Conservation (phyloP, 2,113 vertebrate species). For the Pachypanchax playfairii region DNA sequence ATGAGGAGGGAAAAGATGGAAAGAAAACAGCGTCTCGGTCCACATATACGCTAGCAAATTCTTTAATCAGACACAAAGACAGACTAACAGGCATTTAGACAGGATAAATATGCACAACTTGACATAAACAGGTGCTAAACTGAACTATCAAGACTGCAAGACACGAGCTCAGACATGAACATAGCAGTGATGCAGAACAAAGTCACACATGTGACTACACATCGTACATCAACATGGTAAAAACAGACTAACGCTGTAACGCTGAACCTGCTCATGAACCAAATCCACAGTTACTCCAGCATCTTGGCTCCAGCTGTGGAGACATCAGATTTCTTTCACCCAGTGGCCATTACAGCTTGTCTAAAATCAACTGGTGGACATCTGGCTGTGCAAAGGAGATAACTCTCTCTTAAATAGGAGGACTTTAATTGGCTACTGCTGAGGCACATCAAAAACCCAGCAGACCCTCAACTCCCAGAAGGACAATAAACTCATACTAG, state of each 20-base stretch:
- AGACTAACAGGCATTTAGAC: slow-evolving; percentile 13
- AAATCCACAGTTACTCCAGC: slow-evolving; percentile 34
- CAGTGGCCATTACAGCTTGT: slow-evolving; percentile 61
- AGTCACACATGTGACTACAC: not conserved
- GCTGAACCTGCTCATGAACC: slow-evolving; percentile 26
- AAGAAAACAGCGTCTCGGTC: slow-evolving; percentile 27
- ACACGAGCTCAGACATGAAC: slow-evolving; percentile 29
- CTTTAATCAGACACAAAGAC: slow-evolving; percentile 53
- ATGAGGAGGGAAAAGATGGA: slow-evolving; percentile 53
- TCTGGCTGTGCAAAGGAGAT: slow-evolving; percentile 69
- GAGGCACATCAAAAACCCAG: slow-evolving; percentile 71
- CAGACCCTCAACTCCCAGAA: slow-evolving; percentile 65
- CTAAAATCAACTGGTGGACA: slow-evolving; percentile 73
- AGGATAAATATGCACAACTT: slow-evolving; percentile 35
- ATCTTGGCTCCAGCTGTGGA: slow-evolving; percentile 62
- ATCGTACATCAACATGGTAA: slow-evolving; percentile 10
- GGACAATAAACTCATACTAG: slow-evolving; percentile 55
- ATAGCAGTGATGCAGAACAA: slow-evolving; percentile 11
- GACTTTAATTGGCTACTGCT: slow-evolving; percentile 72
- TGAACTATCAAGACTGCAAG: slow-evolving; percentile 10
- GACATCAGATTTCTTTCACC: slow-evolving; percentile 48
- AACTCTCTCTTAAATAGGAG: slow-evolving; percentile 68
- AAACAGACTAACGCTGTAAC: slow-evolving; percentile 9
- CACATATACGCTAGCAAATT: slow-evolving; percentile 19
- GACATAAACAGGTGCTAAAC: slow-evolving; percentile 22